Evolutionary conservation across 2,888 invertebrate species (phyloP).

Genomic region (Caenorhabditis virilis): DNA sequence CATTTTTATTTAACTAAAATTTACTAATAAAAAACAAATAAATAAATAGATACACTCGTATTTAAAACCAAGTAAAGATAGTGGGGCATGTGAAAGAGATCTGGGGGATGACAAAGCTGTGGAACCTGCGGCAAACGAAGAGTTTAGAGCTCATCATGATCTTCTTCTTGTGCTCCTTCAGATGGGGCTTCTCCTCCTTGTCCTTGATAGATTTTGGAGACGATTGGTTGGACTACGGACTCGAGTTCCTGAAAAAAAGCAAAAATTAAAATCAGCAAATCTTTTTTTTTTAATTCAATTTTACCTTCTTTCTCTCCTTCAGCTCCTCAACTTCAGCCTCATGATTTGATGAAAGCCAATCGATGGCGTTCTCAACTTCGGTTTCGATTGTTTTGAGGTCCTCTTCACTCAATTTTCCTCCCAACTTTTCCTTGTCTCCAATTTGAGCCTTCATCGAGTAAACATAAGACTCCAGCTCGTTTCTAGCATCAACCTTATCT

Average conservation of each 20-base stretch:
- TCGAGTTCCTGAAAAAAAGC: constrained; percentile 78
- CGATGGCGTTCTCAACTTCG: constrained; percentile 91
- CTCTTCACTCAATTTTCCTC: constrained; percentile 80
- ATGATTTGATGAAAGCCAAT: constrained; percentile 92
- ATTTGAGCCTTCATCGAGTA: constrained; percentile 92
- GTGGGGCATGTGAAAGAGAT: background rate
- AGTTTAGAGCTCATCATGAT: constrained; percentile 33
- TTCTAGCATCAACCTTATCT: constrained; percentile 79
- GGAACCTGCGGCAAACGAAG: background rate
- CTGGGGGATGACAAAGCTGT: background rate
- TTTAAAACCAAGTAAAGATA: background rate
- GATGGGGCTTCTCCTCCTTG: constrained; percentile 10
- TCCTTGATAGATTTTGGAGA: constrained; percentile 85
- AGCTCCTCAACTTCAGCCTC: constrained; percentile 71
- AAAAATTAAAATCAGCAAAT: background rate
- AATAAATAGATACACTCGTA: background rate
- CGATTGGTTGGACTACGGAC: constrained; percentile 92
- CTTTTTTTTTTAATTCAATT: background rate
- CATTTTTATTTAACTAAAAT: background rate
- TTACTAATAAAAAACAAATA: background rate
- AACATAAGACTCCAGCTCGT: constrained; percentile 93
- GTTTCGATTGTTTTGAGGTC: constrained; percentile 91
- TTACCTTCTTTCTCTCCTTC: constrained; percentile 77
- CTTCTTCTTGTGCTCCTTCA: constrained; percentile 9
- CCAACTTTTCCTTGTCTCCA: constrained; percentile 93